Evolutionary conservation across 2,888 invertebrate species (phyloP).

Genomic region (Stenurella melanura): DNA sequence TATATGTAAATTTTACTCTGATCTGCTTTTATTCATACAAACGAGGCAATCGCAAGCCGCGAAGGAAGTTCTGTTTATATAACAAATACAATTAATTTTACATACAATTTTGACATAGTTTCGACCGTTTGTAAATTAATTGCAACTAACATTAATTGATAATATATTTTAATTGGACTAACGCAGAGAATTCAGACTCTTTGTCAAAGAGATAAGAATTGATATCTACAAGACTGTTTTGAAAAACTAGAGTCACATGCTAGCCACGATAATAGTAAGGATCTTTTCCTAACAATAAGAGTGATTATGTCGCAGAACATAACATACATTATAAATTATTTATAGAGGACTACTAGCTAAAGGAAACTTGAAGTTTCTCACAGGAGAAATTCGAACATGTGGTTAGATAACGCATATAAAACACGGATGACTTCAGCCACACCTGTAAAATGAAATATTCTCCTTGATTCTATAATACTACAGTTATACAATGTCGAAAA

Average conservation of each 20-base stretch:
- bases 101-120: not conserved
- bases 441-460: constrained; percentile 6
- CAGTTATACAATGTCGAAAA: constrained; percentile 8
- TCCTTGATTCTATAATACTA: not conserved
- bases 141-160: not conserved
- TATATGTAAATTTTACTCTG: constrained; percentile 23
- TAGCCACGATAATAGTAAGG: no score
- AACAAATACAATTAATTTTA: not conserved
- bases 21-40: constrained; percentile 19
- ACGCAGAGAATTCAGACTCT: no score
- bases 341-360: not conserved
- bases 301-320: no score
- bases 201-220: no score
- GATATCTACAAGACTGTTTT: no score
- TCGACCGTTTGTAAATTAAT: not conserved
- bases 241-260: no score
- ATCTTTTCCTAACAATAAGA: no score
- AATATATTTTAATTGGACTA: not conserved
- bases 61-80: constrained; percentile 26
- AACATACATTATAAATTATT: no score
- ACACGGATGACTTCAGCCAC: not conserved
- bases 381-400: not conserved
- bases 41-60: constrained; percentile 1
- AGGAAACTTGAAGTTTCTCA: not conserved
- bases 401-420: not conserved